Evolutionary conservation across 2,888 invertebrate species (phyloP), one percentile per base, ranked within the genome.

Genomic region (Aspidiotus destructor): DNA sequence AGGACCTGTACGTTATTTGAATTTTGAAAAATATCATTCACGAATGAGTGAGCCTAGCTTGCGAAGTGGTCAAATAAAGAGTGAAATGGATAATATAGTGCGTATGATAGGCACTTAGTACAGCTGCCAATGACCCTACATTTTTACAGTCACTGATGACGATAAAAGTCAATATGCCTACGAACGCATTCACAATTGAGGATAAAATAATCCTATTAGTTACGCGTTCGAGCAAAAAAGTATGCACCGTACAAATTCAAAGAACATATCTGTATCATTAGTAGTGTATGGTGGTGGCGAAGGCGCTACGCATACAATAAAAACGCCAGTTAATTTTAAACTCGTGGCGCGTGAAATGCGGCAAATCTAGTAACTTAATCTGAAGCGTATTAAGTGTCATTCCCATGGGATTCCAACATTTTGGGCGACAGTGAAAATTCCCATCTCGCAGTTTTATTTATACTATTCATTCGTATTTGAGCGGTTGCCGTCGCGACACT

Each of bases 261-360:
- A 28, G 28, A 3, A 48, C n/a, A 48, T n/a, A 48, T 48, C n/a
- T 48, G 10, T 48, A 48, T 48, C 48, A 28, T 28, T 28, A 28
- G 28, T 28, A 3, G 28, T 28, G 28, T 28, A 5, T 28, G 28
- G 28, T 28, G 28, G 28, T 28, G 28, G 28, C 28, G 48, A 48
- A 13, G 10, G 48, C 48, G n/a, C n/a, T n/a, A 40, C 58, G 65
- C 65, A 54, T 58, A 44, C 15, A 58, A 44, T 58, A 65, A 58
- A 63, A 44, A 42, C 57, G 42, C 44, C 65, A 58, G 65, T 65
- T 65, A 65, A 65, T 65, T 65, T 65, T 48, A 40, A 57, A 58
- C 48, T 58, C 57, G 28, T 28, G 28, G 28, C 28, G 28, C 28
- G 28, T 28, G 28, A 28, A 57, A 44, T 58, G 65, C 17, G 65